These are phyloP conservation scores for Galerucella pusilla DNA, from an alignment of 2,888 invertebrate species.

Conservation along the genomic window DNA sequence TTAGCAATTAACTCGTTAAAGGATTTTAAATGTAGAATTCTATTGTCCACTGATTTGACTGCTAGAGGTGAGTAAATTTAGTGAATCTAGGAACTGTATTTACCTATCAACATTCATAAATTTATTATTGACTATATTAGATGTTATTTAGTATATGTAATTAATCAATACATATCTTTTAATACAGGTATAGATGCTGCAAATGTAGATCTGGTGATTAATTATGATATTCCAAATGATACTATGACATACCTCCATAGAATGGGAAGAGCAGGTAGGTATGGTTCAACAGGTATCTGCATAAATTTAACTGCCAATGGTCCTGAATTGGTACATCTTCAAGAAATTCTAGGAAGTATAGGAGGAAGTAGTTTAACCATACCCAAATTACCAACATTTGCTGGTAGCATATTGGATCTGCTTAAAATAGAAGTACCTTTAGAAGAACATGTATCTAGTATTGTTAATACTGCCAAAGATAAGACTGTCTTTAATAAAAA, in stretches of 20 bases:
- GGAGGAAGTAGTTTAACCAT: slow-evolving; percentile 68
- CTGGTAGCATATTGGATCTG: slow-evolving; percentile 56
- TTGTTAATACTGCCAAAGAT: slow-evolving; percentile 29
- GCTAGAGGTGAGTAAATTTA: slow-evolving; percentile 77
- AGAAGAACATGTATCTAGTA: slow-evolving; percentile 55
- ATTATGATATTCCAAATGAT: slow-evolving; percentile 87
- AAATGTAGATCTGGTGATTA: slow-evolving; percentile 92
- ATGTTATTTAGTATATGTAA: background rate
- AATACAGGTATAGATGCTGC: slow-evolving; percentile 80
- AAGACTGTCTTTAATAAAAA: slow-evolving; percentile 4
- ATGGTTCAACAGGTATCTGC: slow-evolving; percentile 86
- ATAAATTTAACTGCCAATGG: slow-evolving; percentile 78
- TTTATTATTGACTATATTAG: background rate
- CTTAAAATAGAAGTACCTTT: slow-evolving; percentile 52
- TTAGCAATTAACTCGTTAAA: slow-evolving; percentile 82
- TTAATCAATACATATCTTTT: background rate
- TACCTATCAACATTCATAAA: too few relatives aligned
- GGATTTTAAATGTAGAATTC: slow-evolving; percentile 82
- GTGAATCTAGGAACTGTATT: too few relatives aligned
- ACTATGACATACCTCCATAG: slow-evolving; percentile 91
- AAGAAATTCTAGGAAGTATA: slow-evolving; percentile 69
- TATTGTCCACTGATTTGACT: slow-evolving; percentile 91
- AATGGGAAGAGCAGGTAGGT: slow-evolving; percentile 95
- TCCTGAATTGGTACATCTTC: slow-evolving; percentile 72
- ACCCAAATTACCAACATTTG: slow-evolving; percentile 63